Base-by-base conservation (phyloP, 2,797 vertebrate genomes). In the Arrhamphus sclerolepis region DNA sequence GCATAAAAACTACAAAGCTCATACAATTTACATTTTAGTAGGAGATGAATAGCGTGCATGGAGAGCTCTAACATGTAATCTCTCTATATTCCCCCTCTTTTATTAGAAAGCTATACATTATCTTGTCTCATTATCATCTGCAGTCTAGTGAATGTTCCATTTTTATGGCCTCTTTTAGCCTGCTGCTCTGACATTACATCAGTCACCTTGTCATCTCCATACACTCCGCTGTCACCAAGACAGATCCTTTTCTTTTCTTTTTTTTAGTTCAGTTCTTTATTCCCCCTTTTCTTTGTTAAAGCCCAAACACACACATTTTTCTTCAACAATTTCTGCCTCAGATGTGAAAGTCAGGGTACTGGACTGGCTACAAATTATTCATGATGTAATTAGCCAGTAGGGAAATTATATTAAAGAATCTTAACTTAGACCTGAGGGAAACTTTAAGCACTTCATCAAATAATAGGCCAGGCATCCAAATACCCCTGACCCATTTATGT, bases 301-400 rank as follows among this genome's bases (percentile, higher is more conserved):
- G 58, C 48, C 21, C 51, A 70, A 34, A 64, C 26, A 50, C 11
- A 3, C 56, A 24, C 46, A 54, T 46, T 47, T 44, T n/a, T 46
- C 65, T 54, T 38, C 53, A 52, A 81, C 53, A 57, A 50, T 55
- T 55, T 69, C 55, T 59, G 19, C 71, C 66, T 62, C 57, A 72
- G 63, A 83, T 75, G 71, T 80, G 64, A 76, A 73, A 70, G 55
- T 67, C 63, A 28, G 53, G 65, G 61, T 73, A 44, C 54, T 56
- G 75, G 52, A 81, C 61, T 20, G 44, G 53, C 55, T 66, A 54
- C 81, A 86, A 86, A 89, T 91, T 87, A 90, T 86, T 89, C 69
- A 89, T 75, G 76, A 84, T 85, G 80, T 80, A 90, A 91, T 90
- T 86, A 79, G 76, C 77, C 77, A 64, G 61, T 11, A 39, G 75